A percentile compares a stretch with the other conserved stretches of the same genome.
Evolutionary conservation across 2,797 vertebrate genomes (phyloP).

Genomic region (Paratrypauchen microcephalus): DNA sequence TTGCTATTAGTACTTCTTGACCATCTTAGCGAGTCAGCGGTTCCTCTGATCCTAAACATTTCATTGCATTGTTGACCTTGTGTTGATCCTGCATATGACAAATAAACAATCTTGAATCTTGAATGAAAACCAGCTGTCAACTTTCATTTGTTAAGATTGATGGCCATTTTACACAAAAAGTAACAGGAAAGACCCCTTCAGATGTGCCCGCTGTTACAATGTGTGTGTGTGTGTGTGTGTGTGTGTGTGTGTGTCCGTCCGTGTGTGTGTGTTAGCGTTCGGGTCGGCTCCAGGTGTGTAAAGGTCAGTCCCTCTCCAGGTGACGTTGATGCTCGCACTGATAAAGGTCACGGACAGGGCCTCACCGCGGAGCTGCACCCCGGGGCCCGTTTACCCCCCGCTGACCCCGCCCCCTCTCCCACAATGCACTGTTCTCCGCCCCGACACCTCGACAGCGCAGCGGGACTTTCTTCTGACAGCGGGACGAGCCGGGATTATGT

Average conservation of each 20-base stretch:
- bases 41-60: no score
- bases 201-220: not conserved
- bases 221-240: slow-evolving; percentile 5
- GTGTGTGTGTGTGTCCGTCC: no score
- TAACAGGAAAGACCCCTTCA: not conserved
- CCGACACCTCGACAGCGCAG: not conserved
- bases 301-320: slow-evolving; percentile 75
- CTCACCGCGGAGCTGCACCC: slow-evolving; percentile 51
- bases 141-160: not conserved
- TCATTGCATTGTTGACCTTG: no score
- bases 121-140: not conserved
- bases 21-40: no score
- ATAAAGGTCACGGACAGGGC: slow-evolving; percentile 73
- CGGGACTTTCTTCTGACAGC: slow-evolving; percentile 31
- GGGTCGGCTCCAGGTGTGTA: slow-evolving; percentile 62
- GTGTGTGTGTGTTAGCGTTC: slow-evolving; percentile 45
- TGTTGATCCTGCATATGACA: no score
- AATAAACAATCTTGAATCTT: no score
- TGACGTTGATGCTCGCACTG: slow-evolving; percentile 68
- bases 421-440: not conserved
- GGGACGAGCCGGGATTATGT: not conserved
- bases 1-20: no score
- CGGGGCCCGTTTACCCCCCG: slow-evolving; percentile 54
- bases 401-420: slow-evolving; percentile 22
- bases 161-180: not conserved